phyloP scores from a whole-genome alignment of 2,113 vertebrate species.

The Camelus bactrianus region DNA sequence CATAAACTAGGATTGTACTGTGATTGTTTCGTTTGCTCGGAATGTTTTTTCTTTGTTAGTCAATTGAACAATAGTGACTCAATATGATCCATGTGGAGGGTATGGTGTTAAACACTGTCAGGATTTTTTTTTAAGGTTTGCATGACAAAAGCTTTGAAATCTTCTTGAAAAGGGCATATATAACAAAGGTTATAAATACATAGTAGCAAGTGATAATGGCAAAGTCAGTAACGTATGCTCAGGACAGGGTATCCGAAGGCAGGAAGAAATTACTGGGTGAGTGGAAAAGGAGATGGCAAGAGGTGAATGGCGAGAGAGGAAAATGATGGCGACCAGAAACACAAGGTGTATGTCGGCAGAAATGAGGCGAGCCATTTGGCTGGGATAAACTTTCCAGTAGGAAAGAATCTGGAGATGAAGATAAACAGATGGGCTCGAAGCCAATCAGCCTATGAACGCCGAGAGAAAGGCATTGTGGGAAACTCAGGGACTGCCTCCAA shows the following conservation, averaged over 20 bases:
- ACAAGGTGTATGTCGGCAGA: not conserved
- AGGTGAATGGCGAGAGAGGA: not conserved
- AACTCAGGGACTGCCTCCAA: not conserved
- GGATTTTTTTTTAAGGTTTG: not conserved
- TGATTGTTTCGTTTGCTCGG: not conserved
- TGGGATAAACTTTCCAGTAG: not conserved
- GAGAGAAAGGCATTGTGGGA: not conserved
- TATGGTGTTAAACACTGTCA: not conserved
- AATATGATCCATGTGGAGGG: not conserved
- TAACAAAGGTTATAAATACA: not conserved
- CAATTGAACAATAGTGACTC: not conserved
- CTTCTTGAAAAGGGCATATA: not conserved
- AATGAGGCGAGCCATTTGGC: not conserved
- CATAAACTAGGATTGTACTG: not conserved
- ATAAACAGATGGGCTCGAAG: not conserved
- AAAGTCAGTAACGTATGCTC: not conserved
- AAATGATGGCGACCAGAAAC: not conserved
- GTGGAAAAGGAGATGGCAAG: not conserved
- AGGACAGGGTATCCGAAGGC: not conserved
- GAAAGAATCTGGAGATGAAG: not conserved
- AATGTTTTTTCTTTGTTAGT: constrained; percentile 16
- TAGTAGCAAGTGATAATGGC: not conserved
- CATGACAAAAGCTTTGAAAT: not conserved
- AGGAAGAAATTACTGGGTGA: not conserved
- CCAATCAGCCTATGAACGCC: not conserved